Evolutionary conservation across 2,888 invertebrate species (phyloP).

Genomic region (Pachliopta kotzebuea): DNA sequence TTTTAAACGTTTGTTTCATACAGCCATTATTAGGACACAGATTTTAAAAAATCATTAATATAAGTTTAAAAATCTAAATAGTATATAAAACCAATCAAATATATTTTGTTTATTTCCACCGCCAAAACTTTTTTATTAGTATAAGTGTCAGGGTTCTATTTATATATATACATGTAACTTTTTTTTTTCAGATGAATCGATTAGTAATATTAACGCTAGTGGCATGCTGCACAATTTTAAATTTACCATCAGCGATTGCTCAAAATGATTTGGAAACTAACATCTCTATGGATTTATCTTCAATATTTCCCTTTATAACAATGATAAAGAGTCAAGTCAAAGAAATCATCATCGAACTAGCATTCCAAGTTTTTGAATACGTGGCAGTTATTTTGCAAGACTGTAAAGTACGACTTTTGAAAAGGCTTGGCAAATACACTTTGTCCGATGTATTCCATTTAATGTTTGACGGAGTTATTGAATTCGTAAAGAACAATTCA

Average conservation of each 20-base stretch:
- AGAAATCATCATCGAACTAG: constrained; percentile 46
- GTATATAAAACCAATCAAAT: no score
- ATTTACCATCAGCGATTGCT: constrained; percentile 5
- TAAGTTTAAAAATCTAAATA: no score
- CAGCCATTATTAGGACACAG: no score
- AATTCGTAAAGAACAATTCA: constrained; percentile 39
- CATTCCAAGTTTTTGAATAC: constrained; percentile 40
- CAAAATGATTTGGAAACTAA: constrained; percentile 28
- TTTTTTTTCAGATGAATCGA: constrained; percentile 39
- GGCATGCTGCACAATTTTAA: constrained; percentile 1
- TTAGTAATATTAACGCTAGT: constrained; percentile 21
- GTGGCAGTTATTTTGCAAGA: constrained; percentile 39
- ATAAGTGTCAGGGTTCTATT: no score
- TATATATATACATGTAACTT: no score
- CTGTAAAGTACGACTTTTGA: constrained; percentile 49
- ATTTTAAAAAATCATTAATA: no score
- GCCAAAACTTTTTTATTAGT: no score
- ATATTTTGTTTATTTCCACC: no score
- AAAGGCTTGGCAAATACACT: constrained; percentile 46
- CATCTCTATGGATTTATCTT: constrained; percentile 38
- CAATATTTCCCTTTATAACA: constrained; percentile 40
- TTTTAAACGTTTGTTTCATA: no score
- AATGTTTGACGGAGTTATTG: constrained; percentile 46
- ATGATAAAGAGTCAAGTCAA: constrained; percentile 45
- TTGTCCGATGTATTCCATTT: constrained; percentile 48